Evolutionary conservation across 2,113 vertebrate species (phyloP).

Genomic region (Phyllopteryx taeniolatus): DNA sequence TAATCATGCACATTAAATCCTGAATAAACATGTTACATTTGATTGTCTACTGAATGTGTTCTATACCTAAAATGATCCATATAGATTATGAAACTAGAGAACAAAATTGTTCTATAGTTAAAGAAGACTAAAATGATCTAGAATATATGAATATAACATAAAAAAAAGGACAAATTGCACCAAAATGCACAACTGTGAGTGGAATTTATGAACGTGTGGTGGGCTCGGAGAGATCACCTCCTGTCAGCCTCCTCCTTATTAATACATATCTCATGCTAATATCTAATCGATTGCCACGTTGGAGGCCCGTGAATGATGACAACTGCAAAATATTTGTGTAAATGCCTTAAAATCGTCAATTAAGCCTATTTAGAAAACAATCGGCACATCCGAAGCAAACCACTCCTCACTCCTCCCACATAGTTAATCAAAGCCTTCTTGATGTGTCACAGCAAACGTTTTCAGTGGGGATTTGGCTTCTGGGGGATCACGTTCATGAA

Average conservation of each 20-base stretch:
- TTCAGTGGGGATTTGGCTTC: conserved; percentile 68
- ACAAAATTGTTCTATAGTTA: no score
- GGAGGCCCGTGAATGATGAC: conserved; percentile 39
- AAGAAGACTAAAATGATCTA: no score
- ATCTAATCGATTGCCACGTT: conserved; percentile 83
- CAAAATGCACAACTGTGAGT: neutral
- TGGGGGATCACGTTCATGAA: conserved; percentile 74
- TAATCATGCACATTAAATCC: no score
- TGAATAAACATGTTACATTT: no score
- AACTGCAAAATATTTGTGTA: conserved; percentile 21
- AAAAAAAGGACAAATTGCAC: no score
- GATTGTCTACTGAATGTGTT: no score
- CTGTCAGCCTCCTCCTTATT: conserved; percentile 60
- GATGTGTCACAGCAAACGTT: conserved; percentile 49
- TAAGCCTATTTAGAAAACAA: conserved; percentile 27
- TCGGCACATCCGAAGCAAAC: conserved; percentile 48
- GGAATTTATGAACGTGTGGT: no score
- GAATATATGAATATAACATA: no score
- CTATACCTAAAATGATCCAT: no score
- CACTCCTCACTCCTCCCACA: conserved; percentile 13
- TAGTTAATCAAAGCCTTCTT: conserved; percentile 51
- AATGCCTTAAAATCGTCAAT: neutral
- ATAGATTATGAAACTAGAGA: no score
- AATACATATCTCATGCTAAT: conserved; percentile 29
- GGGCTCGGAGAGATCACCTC: conserved; percentile 74